Evolutionary conservation across 1,140 invertebrate genomes (phyloP).

Genomic region (Brachionus koreanus): DNA sequence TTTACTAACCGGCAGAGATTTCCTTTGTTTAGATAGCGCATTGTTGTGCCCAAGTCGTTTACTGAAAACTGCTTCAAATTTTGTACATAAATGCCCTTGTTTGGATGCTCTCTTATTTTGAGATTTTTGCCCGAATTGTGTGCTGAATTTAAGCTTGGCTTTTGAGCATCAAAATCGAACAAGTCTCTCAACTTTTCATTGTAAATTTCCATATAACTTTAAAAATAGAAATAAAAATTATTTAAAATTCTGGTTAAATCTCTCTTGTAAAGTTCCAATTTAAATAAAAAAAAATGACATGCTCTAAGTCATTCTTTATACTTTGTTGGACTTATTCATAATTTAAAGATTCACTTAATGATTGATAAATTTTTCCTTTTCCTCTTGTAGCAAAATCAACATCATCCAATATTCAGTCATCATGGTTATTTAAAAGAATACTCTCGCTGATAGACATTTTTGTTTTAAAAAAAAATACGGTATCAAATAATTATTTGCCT

Average conservation of each 20-base stretch:
- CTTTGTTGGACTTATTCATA: no score
- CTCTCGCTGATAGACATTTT: no score
- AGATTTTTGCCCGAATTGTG: constrained; percentile 62
- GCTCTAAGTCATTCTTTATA: no score
- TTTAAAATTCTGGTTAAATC: neutral
- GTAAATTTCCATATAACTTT: constrained; percentile 79
- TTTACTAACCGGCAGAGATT: neutral
- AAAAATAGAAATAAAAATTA: neutral
- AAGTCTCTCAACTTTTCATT: constrained; percentile 76
- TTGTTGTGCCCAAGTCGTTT: constrained; percentile 21
- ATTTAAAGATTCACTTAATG: no score
- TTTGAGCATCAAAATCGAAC: constrained; percentile 52
- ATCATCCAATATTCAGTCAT: no score
- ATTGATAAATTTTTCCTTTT: no score
- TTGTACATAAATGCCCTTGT: constrained; percentile 44
- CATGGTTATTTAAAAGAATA: no score
- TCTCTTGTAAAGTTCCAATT: neutral
- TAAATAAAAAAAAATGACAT: neutral
- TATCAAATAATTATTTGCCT: no score
- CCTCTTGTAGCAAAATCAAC: no score
- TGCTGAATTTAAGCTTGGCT: neutral
- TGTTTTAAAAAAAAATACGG: no score
- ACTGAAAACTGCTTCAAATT: constrained; percentile 40
- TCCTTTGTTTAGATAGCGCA: constrained; percentile 22
- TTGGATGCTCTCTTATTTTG: constrained; percentile 70